Evolutionary conservation across 2,113 vertebrate genomes (phyloP).

Genomic region (Rhinolophus sinicus): DNA sequence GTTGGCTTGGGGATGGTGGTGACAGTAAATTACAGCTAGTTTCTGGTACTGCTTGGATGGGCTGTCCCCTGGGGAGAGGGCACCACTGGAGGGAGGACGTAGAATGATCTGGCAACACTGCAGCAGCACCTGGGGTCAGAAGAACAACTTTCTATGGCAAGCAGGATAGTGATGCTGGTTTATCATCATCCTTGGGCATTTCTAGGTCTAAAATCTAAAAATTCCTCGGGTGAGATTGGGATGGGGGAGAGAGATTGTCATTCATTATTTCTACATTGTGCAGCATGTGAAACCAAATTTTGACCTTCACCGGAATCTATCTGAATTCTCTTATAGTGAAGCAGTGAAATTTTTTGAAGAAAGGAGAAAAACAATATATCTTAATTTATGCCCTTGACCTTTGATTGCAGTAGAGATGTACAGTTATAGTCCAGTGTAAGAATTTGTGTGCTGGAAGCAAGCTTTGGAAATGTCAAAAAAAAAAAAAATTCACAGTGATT

Average conservation of each 20-base stretch:
- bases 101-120: constrained; percentile 75
- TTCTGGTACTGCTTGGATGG: constrained; percentile 76
- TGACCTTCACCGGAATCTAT: constrained; percentile 73
- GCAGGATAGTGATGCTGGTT: background rate
- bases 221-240: background rate
- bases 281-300: constrained; percentile 64
- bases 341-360: constrained; percentile 61
- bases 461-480: constrained; percentile 83
- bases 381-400: constrained; percentile 87
- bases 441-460: constrained; percentile 81
- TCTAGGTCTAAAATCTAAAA: constrained; percentile 26
- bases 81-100: constrained; percentile 72
- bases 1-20: constrained; percentile 55
- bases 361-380: constrained; percentile 74
- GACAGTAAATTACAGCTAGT: constrained; percentile 76
- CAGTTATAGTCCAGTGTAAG: constrained; percentile 79
- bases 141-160: constrained; percentile 44
- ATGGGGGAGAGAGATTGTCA: background rate
- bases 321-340: constrained; percentile 75
- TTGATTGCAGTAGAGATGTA: constrained; percentile 83
- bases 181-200: background rate
- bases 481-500: constrained; percentile 80
- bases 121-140: constrained; percentile 24
- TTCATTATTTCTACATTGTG: constrained; percentile 44
- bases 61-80: constrained; percentile 73